A percentile compares a stretch with the other conserved stretches of the same genome.
These are phyloP conservation scores for Lapara coniferarum DNA, from an alignment of 2,888 invertebrate species.

Conservation along the genomic window DNA sequence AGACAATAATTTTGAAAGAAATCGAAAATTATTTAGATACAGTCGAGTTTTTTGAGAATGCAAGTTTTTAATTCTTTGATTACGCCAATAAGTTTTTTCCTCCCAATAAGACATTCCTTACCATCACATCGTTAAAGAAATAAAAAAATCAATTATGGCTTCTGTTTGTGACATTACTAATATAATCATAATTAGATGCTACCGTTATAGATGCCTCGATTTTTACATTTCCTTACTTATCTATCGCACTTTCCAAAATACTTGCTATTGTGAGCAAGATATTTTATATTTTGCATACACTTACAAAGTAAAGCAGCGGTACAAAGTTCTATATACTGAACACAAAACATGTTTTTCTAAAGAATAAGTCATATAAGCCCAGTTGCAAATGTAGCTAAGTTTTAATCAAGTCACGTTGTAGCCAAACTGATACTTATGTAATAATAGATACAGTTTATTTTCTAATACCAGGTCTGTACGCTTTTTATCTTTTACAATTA, in stretches of 20 bases:
- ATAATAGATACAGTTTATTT: not conserved
- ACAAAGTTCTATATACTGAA: conserved; percentile 5
- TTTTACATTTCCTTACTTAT: not conserved
- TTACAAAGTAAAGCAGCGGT: conserved; percentile 6
- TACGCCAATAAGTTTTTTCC: not conserved
- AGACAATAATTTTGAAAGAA: too few relatives aligned
- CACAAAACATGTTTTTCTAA: conserved; percentile 9
- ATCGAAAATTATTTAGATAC: too few relatives aligned
- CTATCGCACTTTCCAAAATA: conserved; percentile 1
- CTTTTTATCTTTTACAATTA: not conserved
- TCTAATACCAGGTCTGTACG: too few relatives aligned
- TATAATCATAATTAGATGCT: not conserved
- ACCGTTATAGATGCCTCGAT: conserved; percentile 1
- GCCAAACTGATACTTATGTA: not conserved
- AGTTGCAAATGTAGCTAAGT: conserved; percentile 1
- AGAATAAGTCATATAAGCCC: not conserved
- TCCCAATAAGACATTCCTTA: not conserved
- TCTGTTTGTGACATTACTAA: conserved; percentile 1
- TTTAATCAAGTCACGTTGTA: not conserved
- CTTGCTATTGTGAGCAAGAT: not conserved
- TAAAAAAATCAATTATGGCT: not conserved
- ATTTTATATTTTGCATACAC: not conserved
- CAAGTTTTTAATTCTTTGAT: too few relatives aligned
- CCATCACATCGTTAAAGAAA: not conserved
- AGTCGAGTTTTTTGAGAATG: too few relatives aligned